These are phyloP conservation scores for Diglossa cyanea DNA, from an alignment of 2,797 vertebrate genomes.

Conservation along the genomic window DNA sequence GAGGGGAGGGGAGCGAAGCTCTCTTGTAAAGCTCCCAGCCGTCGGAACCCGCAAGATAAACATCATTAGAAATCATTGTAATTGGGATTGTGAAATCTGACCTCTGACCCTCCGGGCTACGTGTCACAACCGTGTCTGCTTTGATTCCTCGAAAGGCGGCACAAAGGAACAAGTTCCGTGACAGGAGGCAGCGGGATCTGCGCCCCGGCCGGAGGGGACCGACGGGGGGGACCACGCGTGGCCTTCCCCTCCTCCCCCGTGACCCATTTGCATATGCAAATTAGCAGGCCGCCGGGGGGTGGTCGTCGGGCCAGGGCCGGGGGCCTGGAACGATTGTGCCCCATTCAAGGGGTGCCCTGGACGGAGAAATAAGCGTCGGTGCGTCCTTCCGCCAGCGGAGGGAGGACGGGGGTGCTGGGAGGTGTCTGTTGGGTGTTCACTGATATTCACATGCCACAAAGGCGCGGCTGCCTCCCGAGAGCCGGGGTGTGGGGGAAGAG, in stretches of 20 bases:
- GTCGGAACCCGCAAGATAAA: constrained; percentile 59
- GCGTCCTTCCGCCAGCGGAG: background rate
- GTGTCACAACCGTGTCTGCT: constrained; percentile 71
- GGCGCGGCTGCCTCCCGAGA: background rate
- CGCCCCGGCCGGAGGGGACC: background rate
- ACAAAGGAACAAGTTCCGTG: constrained; percentile 71
- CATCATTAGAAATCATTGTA: constrained; percentile 68
- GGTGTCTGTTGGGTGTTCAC: background rate
- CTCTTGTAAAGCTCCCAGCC: constrained; percentile 37
- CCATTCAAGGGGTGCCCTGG: background rate
- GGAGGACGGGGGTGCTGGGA: background rate
- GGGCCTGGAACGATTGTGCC: background rate
- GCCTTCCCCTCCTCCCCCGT: background rate
- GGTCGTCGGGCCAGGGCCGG: background rate
- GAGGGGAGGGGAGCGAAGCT: background rate
- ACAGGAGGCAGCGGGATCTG: constrained; percentile 57
- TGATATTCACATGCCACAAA: background rate
- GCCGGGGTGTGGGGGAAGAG: no score
- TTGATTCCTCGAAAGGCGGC: constrained; percentile 73
- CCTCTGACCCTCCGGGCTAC: constrained; percentile 72
- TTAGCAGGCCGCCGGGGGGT: background rate
- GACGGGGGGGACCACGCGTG: constrained; percentile 27
- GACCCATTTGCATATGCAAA: constrained; percentile 38
- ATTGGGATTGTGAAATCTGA: constrained; percentile 74
- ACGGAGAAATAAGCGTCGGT: rapidly evolving